Evolutionary conservation across 2,797 vertebrate genomes (phyloP).

Genomic region (Myotis planiceps): DNA sequence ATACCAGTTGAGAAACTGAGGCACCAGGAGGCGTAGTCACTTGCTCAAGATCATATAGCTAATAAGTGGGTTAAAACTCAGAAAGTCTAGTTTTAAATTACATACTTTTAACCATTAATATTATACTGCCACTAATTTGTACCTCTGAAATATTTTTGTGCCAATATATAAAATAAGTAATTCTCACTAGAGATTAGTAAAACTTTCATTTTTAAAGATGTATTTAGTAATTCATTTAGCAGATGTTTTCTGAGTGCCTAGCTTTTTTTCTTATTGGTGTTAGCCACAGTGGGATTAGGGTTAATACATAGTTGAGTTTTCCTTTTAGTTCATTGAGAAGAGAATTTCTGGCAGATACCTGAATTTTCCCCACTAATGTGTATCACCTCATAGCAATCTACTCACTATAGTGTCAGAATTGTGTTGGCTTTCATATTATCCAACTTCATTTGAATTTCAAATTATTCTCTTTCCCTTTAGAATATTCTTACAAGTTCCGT

Average conservation of each 20-base stretch:
- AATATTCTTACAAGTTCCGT: constrained; percentile 96
- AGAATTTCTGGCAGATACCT: constrained; percentile 3
- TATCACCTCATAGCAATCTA: background rate
- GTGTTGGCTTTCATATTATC: background rate
- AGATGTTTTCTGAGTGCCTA: background rate
- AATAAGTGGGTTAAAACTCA: background rate
- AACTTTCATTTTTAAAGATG: constrained; percentile 40
- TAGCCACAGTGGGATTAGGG: background rate
- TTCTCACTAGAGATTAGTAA: background rate
- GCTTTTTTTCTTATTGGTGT: background rate
- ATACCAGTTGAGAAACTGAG: background rate
- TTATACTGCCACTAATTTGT: background rate
- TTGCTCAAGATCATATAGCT: background rate
- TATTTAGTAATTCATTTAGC: background rate
- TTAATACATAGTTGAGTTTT: background rate
- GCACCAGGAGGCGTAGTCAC: background rate
- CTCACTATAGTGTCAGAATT: constrained; percentile 17
- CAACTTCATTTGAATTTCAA: constrained; percentile 64
- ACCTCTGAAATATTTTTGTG: background rate
- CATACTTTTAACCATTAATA: background rate
- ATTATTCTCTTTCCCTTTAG: constrained; percentile 83
- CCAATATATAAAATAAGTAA: background rate
- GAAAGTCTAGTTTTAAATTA: background rate
- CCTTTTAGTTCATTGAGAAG: background rate
- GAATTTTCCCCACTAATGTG: background rate